Evolutionary conservation across 2,888 invertebrate species (phyloP), one percentile per base, ranked within the genome.

Genomic region (Archaeoteleia sp.): DNA sequence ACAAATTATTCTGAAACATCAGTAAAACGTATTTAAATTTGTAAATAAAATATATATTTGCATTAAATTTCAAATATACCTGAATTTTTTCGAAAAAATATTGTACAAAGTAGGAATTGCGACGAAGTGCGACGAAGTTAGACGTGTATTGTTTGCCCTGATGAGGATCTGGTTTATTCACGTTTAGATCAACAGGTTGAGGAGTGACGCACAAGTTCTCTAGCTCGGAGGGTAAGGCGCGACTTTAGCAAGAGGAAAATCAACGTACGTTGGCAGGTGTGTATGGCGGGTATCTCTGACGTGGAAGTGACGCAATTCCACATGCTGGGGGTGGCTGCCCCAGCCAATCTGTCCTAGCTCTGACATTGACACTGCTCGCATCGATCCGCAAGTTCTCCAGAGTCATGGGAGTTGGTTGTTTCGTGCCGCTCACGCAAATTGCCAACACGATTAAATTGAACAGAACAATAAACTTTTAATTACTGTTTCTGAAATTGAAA

Each of bases 361-460:
- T 69, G 69, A 65, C 69, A 69, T 61, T 69, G 69, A 69, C 65
- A 57, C 49, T 69, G 61, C 20, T 27, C 48, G 35, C 42, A 65
- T 63, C 63, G 60, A 68, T 63, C 49, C 13, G 13, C n/a, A 27
- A 39, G 42, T 48, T 30, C 29, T 37, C 49, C 58, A 39, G 30
- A 46, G 58, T 60, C 66, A 60, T 51, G 37, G 37, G 32, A 49
- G 55, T 54, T 45, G n/a, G n/a, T n/a, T n/a, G n/a, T n/a, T n/a
- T n/a, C n/a, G n/a, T n/a, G n/a, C n/a, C n/a, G n/a, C n/a, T n/a
- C n/a, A n/a, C n/a, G n/a, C n/a, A n/a, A n/a, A n/a, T n/a, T n/a
- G n/a, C n/a, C n/a, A n/a, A n/a, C n/a, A n/a, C n/a, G n/a, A n/a
- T n/a, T n/a, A n/a, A n/a, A n/a, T n/a, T n/a, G n/a, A n/a, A n/a